A percentile compares a stretch with the other conserved stretches of the same genome.
Evolutionary conservation across 2,797 vertebrate species (phyloP).

Genomic region (Enteromius afrohamiltoni): DNA sequence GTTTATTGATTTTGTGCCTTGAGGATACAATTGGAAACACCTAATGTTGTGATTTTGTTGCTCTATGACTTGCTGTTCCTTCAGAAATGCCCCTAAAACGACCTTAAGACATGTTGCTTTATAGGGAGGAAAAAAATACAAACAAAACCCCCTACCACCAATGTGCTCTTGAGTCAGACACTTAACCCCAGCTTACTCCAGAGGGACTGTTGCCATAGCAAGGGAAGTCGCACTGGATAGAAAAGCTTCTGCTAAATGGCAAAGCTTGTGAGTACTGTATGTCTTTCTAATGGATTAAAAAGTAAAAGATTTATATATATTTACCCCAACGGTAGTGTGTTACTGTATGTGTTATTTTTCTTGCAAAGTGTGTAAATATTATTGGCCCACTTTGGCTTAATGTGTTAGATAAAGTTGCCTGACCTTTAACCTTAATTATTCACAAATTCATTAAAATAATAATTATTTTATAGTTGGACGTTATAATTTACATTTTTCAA

Average conservation of each 20-base stretch:
- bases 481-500: too few species aligned
- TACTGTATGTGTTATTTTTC: too few species aligned
- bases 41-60: conserved; percentile 18
- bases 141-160: conserved; percentile 19
- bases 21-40: conserved; percentile 31
- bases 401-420: too few species aligned
- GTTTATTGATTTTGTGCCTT: conserved; percentile 32
- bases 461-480: too few species aligned
- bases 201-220: conserved; percentile 18
- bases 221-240: not conserved
- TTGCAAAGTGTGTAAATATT: too few species aligned
- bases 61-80: conserved; percentile 6
- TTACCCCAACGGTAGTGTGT: not conserved
- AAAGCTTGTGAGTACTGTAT: conserved; percentile 23
- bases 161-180: conserved; percentile 1
- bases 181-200: conserved; percentile 23
- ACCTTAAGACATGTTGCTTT: conserved; percentile 49
- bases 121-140: not conserved
- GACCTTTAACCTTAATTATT: too few species aligned
- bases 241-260: conserved; percentile 19
- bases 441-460: too few species aligned
- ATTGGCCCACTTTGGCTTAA: too few species aligned
- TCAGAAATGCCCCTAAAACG: conserved; percentile 35
- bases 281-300: conserved; percentile 30
- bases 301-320: conserved; percentile 15